phyloP scores from a whole-genome alignment of 1,140 invertebrate genomes.

The Probaryconus sp. region DNA sequence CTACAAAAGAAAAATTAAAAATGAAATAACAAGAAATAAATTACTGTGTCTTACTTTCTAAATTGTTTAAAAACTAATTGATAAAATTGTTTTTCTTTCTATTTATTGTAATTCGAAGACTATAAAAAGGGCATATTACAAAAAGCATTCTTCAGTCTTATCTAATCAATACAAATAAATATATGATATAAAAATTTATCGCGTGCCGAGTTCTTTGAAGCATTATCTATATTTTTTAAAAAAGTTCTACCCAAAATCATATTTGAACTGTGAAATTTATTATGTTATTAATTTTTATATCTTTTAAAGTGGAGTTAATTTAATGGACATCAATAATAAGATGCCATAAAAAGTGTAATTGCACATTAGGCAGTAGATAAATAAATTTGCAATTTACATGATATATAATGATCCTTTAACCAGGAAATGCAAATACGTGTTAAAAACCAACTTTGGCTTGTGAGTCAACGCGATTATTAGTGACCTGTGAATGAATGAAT shows the following conservation, averaged over 20 bases:
- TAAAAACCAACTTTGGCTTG: neutral
- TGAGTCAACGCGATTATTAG: conserved; percentile 12
- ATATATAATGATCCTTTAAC: conserved; percentile 4
- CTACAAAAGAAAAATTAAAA: too few relatives aligned
- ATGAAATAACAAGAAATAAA: too few relatives aligned
- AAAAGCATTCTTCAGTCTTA: neutral
- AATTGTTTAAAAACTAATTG: too few relatives aligned
- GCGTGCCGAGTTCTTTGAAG: neutral
- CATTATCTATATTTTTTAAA: neutral
- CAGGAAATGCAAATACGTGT: neutral
- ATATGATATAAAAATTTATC: neutral
- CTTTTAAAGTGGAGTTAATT: too few relatives aligned
- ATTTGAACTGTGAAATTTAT: conserved; percentile 3
- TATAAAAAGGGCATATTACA: too few relatives aligned
- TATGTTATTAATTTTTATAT: conserved; percentile 1
- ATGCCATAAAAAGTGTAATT: too few relatives aligned
- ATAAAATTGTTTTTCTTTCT: too few relatives aligned
- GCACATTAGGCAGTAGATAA: too few relatives aligned
- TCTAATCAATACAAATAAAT: neutral
- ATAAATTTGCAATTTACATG: too few relatives aligned
- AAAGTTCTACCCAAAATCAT: neutral
- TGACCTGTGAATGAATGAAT: conserved; percentile 58
- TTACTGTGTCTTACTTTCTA: too few relatives aligned
- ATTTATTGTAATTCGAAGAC: too few relatives aligned
- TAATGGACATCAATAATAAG: too few relatives aligned